A percentile compares a stretch with the other conserved stretches of the same genome.
phyloP scores from a whole-genome alignment of 1,140 invertebrate genomes.

The Bombus pascuorum region DNA sequence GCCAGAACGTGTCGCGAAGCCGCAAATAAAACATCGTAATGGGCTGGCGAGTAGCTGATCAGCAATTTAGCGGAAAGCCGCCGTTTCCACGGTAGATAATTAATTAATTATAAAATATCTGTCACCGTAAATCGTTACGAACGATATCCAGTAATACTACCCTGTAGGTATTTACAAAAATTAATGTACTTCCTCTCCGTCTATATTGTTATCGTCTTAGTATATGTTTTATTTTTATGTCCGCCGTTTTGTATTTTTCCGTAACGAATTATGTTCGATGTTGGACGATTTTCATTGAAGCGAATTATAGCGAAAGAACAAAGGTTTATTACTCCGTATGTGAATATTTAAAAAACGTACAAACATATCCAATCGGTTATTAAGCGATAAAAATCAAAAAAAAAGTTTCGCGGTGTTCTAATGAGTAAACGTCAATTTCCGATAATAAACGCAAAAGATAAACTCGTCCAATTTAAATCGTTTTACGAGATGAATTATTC shows the following conservation, averaged over 20 bases:
- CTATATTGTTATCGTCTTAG: no score
- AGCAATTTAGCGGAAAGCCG: slow-evolving; percentile 2
- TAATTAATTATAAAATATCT: slow-evolving; percentile 26
- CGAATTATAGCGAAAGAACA: no score
- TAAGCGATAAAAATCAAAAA: neutral
- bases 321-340: no score
- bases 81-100: neutral
- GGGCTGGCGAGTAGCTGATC: neutral
- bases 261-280: no score
- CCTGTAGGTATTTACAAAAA: no score
- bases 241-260: rapidly evolving
- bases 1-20: neutral
- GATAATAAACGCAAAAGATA: no score
- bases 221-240: no score
- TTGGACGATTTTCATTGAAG: no score
- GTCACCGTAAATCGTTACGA: neutral
- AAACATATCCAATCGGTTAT: no score
- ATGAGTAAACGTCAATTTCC: neutral
- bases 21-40: slow-evolving; percentile 35
- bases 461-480: neutral
- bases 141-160: no score
- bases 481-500: neutral
- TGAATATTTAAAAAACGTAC: no score
- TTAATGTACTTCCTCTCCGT: no score
- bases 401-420: neutral